Base-by-base conservation (phyloP, 1,140 invertebrate species). In the Brachionus plicatilis region DNA sequence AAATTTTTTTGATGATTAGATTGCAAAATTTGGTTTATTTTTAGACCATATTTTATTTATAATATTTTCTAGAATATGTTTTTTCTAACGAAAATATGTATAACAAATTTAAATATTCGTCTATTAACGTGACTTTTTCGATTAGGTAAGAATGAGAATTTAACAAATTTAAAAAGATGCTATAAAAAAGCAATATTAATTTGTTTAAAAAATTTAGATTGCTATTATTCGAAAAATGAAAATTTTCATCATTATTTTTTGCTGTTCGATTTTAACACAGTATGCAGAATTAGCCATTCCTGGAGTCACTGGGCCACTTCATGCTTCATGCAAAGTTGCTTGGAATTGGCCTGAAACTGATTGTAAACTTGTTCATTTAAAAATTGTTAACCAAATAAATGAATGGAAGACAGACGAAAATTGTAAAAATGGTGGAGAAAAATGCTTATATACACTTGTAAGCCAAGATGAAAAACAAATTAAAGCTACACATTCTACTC, bases 401-500 rank as follows among this genome's bases (percentile, higher is more conserved):
- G 50, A 65, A n/a, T 88, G 88, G 88, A 87, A 86, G 24, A 85
- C 85, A 24, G 83, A 86, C 65, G 85, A 86, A 43, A 84, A 84
- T 56, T 89, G 88, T 85, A 86, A 86, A 79, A 83, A 83, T 29
- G 85, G 85, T 14, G 88, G 89, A 37, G 89, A 90, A 84, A 90
- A 90, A 86, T 90, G 90, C 83, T 83, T 87, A 8, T 90, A 90
- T 85, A 84, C 87, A 87, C 56, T 87, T 14, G 83, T 85, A 3
- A 86, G 85, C 8, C 66, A 85, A 33, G 75, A 84, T 20, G 86
- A 84, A 14, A 86, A 86, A 45, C 85, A 86, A 9, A 70, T 90
- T 7, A 87, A 87, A 56, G 89, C 88, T 24, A 89, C 86, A 2
- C 90, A 91, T 78, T 87, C 86, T 47, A 91, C 90, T 2, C 90